Conservation (phyloP, 2,888 invertebrate species). For the Caenorhabditis afra region DNA sequence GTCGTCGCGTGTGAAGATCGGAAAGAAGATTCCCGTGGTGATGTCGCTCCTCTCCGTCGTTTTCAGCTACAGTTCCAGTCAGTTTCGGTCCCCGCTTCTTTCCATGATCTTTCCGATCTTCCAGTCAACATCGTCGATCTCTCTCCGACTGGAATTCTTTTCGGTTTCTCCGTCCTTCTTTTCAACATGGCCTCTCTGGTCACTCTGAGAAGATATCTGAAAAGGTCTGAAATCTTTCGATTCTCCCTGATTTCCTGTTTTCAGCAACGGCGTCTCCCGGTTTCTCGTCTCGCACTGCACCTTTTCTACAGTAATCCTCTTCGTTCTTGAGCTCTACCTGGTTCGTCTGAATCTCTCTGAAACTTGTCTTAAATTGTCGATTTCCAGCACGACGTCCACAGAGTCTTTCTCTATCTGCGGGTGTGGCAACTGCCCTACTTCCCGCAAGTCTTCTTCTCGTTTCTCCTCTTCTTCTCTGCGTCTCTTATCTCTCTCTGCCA, state of each 20-base stretch:
- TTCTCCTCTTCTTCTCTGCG: constrained; percentile 28
- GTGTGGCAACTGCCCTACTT: constrained; percentile 52
- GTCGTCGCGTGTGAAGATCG: constrained; percentile 16
- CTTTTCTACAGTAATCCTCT: constrained; percentile 4
- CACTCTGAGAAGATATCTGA: constrained; percentile 27
- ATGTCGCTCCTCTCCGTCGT: constrained; percentile 28
- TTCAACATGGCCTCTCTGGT: constrained; percentile 21
- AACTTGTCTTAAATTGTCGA: neutral
- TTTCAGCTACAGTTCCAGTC: constrained; percentile 23
- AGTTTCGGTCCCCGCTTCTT: neutral
- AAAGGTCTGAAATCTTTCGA: constrained; percentile 9
- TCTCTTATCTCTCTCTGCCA: constrained; percentile 41
- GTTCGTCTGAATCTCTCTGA: neutral
- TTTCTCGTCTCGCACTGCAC: constrained; percentile 40
- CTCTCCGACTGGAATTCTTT: constrained; percentile 18
- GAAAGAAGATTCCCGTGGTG: constrained; percentile 25
- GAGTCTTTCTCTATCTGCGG: constrained; percentile 38
- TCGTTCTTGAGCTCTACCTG: constrained; percentile 24
- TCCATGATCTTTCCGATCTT: neutral
- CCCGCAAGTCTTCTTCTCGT: constrained; percentile 30
- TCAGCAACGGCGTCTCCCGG: constrained; percentile 33
- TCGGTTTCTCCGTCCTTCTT: constrained; percentile 18
- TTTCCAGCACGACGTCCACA: constrained; percentile 58
- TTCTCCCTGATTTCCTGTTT: neutral
- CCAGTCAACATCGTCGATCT: constrained; percentile 35